phyloP scores from a whole-genome alignment of 2,797 vertebrate species.

The Trachurus trachurus region DNA sequence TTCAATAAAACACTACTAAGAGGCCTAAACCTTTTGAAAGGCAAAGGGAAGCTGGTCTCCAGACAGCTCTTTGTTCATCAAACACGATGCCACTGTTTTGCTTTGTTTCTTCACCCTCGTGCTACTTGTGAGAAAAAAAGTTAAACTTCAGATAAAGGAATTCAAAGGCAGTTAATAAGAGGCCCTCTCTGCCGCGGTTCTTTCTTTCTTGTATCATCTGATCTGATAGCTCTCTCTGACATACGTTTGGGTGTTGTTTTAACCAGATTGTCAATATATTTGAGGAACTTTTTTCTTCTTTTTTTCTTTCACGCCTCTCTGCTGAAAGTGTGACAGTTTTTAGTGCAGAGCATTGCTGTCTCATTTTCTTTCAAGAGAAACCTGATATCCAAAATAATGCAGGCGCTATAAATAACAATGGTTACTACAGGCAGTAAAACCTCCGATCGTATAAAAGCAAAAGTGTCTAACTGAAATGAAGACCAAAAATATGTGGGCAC shows the following conservation, averaged over 20 bases:
- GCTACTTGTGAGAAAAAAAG: slow-evolving; percentile 50
- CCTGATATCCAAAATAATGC: not conserved
- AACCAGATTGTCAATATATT: slow-evolving; percentile 10
- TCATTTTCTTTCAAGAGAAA: slow-evolving; percentile 7
- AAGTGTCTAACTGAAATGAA: not conserved
- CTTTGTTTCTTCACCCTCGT: slow-evolving; percentile 47
- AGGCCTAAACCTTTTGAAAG: slow-evolving; percentile 61
- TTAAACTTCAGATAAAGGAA: slow-evolving; percentile 64
- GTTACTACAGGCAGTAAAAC: not conserved
- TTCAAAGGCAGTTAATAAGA: slow-evolving; percentile 63
- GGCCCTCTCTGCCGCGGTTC: slow-evolving; percentile 11
- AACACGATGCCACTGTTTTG: slow-evolving; percentile 38
- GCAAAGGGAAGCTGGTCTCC: slow-evolving; percentile 50
- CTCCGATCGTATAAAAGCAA: not conserved
- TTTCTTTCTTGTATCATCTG: slow-evolving; percentile 7
- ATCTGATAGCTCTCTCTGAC: slow-evolving; percentile 7
- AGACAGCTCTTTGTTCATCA: slow-evolving; percentile 63
- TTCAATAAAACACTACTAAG: slow-evolving; percentile 66
- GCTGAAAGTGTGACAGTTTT: slow-evolving; percentile 33
- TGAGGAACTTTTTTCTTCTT: not conserved
- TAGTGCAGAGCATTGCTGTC: slow-evolving; percentile 13
- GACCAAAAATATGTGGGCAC: not conserved
- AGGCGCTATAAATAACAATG: not conserved
- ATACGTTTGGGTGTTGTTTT: slow-evolving; percentile 2
- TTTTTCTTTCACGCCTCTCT: not conserved